Evolutionary conservation across 2,888 invertebrate species (phyloP), one percentile per base, ranked within the genome.

Genomic region (Allacma fusca): DNA sequence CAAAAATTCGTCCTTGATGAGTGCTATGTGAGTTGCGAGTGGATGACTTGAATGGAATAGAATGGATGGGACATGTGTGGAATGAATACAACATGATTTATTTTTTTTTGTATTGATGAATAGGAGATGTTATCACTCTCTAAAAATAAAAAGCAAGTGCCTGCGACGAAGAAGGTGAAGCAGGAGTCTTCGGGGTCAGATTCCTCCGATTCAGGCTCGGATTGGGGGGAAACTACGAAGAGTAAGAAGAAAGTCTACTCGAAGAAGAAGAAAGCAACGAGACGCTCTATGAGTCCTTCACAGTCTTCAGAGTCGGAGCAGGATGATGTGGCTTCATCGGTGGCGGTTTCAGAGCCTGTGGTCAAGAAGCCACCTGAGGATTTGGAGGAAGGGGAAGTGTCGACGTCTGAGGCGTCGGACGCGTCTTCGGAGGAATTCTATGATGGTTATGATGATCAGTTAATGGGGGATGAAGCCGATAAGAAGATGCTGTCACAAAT

Each of bases 401-500:
- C 94, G 0, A 90, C 90, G 9, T 90, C 88, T 57, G 79, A 79
- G 23, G 78, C 67, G 9, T 81, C 80, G 2, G 80, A 80, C 0
- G 78, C 79, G 76, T 88, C 89, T 0, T 64, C 94, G 81, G 93
- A 93, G 83, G 96, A 97, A 87, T 98, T 97, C 86, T 93, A 96
- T 86, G 98, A 98, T 88, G 98, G 98, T 80, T 97, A 94, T 85
- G 98, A 97, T 86, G 97, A 98, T 81, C 94, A 98, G 86, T 90
- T 98, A 34, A 97, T 98, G 93, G 97, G 97, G 0, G 97, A 98
- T 87, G 97, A 95, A 79, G 97, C 96, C 83, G 98, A 98, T 88
- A 91, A 95, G 85, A 93, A 94, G 0, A 89, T 94, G 0, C 88
- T 98, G 65, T 96, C 95, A 16, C 92, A 93, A 80, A 92, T 98